These are phyloP conservation scores for Alouatta caraya DNA, from an alignment of 2,797 vertebrate genomes.

Conservation along the genomic window DNA sequence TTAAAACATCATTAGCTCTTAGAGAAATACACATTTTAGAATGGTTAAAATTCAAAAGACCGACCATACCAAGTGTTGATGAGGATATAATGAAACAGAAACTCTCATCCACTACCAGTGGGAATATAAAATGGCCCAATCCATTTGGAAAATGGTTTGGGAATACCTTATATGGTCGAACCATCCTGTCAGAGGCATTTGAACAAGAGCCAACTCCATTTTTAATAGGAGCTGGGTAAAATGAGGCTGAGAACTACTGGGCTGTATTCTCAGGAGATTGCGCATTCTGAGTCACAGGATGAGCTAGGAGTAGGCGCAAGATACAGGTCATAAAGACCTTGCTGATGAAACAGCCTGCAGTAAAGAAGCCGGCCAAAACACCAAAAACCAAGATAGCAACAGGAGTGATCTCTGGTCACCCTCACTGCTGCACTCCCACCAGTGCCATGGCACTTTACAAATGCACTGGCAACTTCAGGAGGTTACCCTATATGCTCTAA, in stretches of 20 bases:
- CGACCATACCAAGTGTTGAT: background rate
- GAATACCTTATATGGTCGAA: background rate
- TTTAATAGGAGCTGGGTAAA: background rate
- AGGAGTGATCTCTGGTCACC: too few relatives aligned
- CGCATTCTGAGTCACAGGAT: background rate
- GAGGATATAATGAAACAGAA: background rate
- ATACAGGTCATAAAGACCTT: too few relatives aligned
- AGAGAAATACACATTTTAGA: background rate
- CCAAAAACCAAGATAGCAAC: too few relatives aligned
- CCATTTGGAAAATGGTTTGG: background rate
- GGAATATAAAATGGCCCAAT: background rate
- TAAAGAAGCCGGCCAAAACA: too few relatives aligned
- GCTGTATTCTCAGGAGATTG: background rate
- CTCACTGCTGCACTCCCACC: too few relatives aligned
- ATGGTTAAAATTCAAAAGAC: background rate
- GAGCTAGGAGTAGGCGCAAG: too few relatives aligned
- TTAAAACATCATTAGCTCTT: background rate
- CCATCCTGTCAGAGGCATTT: background rate
- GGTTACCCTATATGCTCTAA: too few relatives aligned
- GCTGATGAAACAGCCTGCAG: too few relatives aligned
- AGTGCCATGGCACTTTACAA: too few relatives aligned
- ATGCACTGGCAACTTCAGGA: too few relatives aligned
- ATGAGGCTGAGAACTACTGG: background rate
- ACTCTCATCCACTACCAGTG: background rate
- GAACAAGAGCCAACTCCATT: background rate